phyloP scores from a whole-genome alignment of 2,113 vertebrate species.

The Macroglossus sobrinus region DNA sequence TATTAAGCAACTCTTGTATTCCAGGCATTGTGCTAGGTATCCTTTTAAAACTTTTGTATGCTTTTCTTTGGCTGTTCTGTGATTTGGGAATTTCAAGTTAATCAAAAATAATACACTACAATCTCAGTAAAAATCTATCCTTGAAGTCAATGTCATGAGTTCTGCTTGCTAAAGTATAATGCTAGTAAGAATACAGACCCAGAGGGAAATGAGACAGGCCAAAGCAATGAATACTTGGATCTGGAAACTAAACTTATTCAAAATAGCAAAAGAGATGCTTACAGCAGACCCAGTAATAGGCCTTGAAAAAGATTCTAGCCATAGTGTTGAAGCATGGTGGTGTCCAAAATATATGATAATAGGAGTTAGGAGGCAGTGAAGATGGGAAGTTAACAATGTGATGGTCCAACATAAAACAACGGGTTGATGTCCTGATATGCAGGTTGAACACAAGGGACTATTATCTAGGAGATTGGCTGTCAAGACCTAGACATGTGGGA shows the following conservation, averaged over 20 bases:
- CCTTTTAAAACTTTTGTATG: slow-evolving; percentile 37
- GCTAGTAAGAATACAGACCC: slow-evolving; percentile 9
- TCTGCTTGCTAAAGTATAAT: slow-evolving; percentile 53
- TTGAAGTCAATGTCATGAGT: slow-evolving; percentile 21
- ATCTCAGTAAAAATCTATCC: background rate
- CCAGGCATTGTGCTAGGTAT: background rate
- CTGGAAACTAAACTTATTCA: slow-evolving; percentile 5
- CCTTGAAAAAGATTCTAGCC: background rate
- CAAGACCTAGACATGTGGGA: background rate
- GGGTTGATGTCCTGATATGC: background rate
- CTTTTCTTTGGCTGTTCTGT: slow-evolving; percentile 40
- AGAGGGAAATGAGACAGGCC: slow-evolving; percentile 4
- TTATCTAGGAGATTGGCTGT: slow-evolving; percentile 4
- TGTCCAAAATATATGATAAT: background rate
- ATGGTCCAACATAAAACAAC: background rate
- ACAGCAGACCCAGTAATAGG: background rate
- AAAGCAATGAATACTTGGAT: slow-evolving; percentile 19
- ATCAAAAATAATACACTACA: slow-evolving; percentile 4
- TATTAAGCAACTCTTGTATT: background rate
- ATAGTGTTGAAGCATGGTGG: background rate
- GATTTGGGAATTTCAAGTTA: slow-evolving; percentile 36
- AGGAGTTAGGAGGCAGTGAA: background rate
- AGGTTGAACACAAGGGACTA: background rate
- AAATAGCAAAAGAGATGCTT: background rate
- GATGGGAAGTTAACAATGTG: background rate